Conservation (phyloP, 2,113 vertebrate genomes). For the Cavia aperea region DNA sequence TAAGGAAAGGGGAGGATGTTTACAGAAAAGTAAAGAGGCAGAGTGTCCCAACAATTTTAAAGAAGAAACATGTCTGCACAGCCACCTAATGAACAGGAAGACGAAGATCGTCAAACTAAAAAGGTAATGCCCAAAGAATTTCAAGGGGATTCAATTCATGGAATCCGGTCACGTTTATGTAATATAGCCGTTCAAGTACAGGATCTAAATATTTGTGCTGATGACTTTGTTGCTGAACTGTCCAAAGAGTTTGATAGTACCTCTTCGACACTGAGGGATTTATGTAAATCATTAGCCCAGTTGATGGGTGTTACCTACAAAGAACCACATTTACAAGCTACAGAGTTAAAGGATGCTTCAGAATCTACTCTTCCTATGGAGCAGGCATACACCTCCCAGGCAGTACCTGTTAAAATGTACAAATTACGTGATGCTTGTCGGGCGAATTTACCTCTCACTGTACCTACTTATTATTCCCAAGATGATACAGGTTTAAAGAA, state of each 20-base stretch:
- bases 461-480: background rate
- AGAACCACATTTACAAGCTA: background rate
- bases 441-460: background rate
- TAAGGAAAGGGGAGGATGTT: background rate
- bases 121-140: background rate
- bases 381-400: background rate
- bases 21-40: background rate
- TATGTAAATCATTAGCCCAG: background rate
- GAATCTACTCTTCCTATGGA: background rate
- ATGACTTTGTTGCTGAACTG: background rate
- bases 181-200: constrained; percentile 26
- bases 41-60: background rate
- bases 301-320: background rate
- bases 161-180: background rate
- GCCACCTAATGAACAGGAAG: background rate
- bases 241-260: background rate
- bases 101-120: background rate
- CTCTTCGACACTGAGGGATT: background rate
- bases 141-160: background rate
- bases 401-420: background rate
- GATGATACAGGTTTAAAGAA: background rate
- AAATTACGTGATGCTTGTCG: background rate
- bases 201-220: constrained; percentile 2
- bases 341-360: background rate
- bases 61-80: background rate